phyloP scores from a whole-genome alignment of 2,888 invertebrate species.

The Plebejus melissa region DNA sequence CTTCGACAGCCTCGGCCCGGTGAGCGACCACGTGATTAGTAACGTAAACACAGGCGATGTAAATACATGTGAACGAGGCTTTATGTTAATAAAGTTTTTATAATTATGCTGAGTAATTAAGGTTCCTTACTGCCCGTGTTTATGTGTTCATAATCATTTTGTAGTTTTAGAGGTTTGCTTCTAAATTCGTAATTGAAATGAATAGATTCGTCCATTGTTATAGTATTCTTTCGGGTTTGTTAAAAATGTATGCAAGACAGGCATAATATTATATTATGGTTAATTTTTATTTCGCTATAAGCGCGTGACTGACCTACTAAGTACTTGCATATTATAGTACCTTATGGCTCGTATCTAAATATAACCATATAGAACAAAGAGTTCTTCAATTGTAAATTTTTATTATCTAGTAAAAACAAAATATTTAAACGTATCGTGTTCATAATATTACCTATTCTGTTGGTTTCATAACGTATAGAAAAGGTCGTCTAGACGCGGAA shows the following conservation, averaged over 20 bases:
- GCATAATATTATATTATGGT: no score
- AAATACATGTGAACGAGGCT: not conserved
- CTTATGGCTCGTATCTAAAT: no score
- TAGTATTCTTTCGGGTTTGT: not conserved
- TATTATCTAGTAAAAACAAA: no score
- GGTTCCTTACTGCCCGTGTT: not conserved
- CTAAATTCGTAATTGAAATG: not conserved
- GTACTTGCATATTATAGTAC: no score
- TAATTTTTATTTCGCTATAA: no score
- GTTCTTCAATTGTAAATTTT: no score
- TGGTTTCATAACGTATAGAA: no score
- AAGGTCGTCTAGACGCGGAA: no score
- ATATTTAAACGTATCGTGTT: no score
- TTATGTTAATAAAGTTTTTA: slow-evolving; percentile 2
- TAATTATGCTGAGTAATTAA: not conserved
- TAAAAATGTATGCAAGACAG: not conserved
- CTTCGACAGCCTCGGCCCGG: slow-evolving; percentile 96
- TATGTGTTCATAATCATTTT: not conserved
- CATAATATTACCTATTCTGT: no score
- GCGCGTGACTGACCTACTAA: no score
- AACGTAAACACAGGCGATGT: slow-evolving; percentile 41
- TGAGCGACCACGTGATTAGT: slow-evolving; percentile 81
- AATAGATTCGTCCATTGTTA: not conserved
- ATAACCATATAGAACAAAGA: no score
- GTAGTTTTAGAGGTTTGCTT: not conserved